A percentile compares a stretch with the other conserved stretches of the same genome.
Evolutionary conservation across 2,113 vertebrate species (phyloP).

Genomic region (Oncorhynchus clarkii): DNA sequence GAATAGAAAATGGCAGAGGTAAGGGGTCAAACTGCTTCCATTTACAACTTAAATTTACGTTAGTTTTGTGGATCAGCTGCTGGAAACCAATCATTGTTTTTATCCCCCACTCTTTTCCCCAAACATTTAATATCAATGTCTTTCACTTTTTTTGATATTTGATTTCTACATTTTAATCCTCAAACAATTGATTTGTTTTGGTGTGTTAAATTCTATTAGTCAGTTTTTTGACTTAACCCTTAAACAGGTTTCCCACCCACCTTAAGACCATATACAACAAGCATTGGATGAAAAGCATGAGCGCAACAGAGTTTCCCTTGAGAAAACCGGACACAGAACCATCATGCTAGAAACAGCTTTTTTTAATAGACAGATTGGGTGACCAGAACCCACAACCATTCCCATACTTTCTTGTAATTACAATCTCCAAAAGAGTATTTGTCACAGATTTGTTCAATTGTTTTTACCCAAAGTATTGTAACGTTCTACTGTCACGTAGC

Average conservation of each 20-base stretch:
- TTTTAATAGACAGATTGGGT: not conserved
- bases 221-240: not conserved
- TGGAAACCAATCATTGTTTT: not conserved
- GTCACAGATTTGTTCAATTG: not conserved
- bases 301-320: not conserved
- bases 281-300: not conserved
- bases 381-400: not conserved
- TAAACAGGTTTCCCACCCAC: not conserved
- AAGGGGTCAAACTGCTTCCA: slow-evolving; percentile 76
- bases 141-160: not conserved
- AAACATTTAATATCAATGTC: not conserved
- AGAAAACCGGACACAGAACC: not conserved
- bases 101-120: slow-evolving; percentile 1
- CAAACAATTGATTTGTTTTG: slow-evolving; percentile 18
- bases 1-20: slow-evolving; percentile 57
- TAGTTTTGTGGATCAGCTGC: not conserved
- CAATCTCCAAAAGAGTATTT: not conserved
- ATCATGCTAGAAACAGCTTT: not conserved
- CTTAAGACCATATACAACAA: not conserved
- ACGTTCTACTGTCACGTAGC: not conserved
- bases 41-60: slow-evolving; percentile 55
- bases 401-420: not conserved
- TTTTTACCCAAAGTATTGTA: slow-evolving; percentile 11
- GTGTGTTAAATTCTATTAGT: not conserved
- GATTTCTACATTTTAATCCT: not conserved